Base-by-base conservation (phyloP, 2,888 invertebrate species). In the Coronaproctus castanopsis region DNA sequence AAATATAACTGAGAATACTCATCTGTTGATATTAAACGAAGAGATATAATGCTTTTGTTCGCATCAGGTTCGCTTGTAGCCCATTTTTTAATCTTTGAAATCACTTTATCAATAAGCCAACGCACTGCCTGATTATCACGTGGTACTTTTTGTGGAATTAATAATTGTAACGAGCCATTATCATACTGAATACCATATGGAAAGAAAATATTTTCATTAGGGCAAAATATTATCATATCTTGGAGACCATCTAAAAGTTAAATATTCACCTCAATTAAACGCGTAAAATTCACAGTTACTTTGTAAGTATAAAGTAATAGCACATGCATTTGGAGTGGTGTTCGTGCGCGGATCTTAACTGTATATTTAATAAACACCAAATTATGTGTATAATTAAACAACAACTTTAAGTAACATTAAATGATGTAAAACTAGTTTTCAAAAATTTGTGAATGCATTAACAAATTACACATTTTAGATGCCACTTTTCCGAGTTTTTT, bases 1-100 rank as follows among this genome's bases (percentile, higher is more conserved):
- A 81, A 80, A 69, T 92, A 92, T 61, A 82, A 74, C 23, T 71
- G 68, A 67, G 80, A 80, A 70, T 92, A 93, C 61, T 77, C 74
- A 63, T 84, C 36, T 3, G 52, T 22, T 51, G 55, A 21, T n/a
- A 59, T 56, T 8, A 55, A 52, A 10, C 51, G 55, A 22, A 59
- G 24, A 48, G 59, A 55, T 19, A 21, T 22, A 22, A 18, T 24
- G 2, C 21, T 52, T 21, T 23, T 24, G 18, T 36, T 14, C 14
- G 8, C n/a, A 20, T 21, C 23, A 19, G 24, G 36, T 24, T 19
- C 19, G 22, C 5, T 21, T 19, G 49, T 18, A 3, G 59, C 59
- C 59, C 59, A 59, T 52, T 56, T 59, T 2, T 8, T 36, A 36
- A 36, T 36, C 14, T 36, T 36, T 36, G 36, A 14, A 8, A 36